Conservation (phyloP, 2,888 invertebrate genomes). For the Acronicta leporina region DNA sequence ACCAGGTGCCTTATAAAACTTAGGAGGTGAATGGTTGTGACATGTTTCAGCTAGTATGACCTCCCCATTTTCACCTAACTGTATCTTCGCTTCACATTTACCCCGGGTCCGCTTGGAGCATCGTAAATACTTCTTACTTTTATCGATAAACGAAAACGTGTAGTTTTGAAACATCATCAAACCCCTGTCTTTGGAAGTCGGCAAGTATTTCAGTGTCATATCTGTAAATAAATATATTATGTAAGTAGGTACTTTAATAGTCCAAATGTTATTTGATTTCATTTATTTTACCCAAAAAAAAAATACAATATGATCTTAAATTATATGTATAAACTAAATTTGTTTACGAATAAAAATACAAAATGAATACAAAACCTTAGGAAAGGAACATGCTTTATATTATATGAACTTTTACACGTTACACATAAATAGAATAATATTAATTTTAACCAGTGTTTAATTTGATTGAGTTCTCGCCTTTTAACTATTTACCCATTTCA, state of each 20-base stretch:
- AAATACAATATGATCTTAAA: no score
- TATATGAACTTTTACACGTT: no score
- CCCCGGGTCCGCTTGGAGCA: slow-evolving; percentile 60
- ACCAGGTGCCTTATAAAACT: slow-evolving; percentile 15
- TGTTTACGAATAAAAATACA: no score
- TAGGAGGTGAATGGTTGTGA: slow-evolving; percentile 57
- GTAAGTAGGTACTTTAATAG: no score
- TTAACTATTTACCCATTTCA: no score
- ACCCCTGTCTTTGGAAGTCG: slow-evolving; percentile 24
- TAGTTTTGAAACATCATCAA: slow-evolving; percentile 53
- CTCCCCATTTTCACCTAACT: slow-evolving; percentile 35
- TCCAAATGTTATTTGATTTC: background rate
- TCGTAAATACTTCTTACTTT: slow-evolving; percentile 52
- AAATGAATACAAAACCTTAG: no score
- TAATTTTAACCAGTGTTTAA: no score
- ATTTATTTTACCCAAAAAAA: slow-evolving; percentile 2
- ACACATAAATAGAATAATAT: no score
- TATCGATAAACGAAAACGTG: slow-evolving; percentile 56
- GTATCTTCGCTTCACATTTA: slow-evolving; percentile 57
- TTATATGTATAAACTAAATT: no score
- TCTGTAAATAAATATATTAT: slow-evolving; percentile 28
- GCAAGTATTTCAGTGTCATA: slow-evolving; percentile 24
- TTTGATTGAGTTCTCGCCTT: no score
- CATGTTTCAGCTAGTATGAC: slow-evolving; percentile 37
- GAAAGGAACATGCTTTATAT: no score